These are phyloP conservation scores for Ptychobarbus kaznakovi DNA, from an alignment of 2,797 vertebrate genomes.

Conservation along the genomic window DNA sequence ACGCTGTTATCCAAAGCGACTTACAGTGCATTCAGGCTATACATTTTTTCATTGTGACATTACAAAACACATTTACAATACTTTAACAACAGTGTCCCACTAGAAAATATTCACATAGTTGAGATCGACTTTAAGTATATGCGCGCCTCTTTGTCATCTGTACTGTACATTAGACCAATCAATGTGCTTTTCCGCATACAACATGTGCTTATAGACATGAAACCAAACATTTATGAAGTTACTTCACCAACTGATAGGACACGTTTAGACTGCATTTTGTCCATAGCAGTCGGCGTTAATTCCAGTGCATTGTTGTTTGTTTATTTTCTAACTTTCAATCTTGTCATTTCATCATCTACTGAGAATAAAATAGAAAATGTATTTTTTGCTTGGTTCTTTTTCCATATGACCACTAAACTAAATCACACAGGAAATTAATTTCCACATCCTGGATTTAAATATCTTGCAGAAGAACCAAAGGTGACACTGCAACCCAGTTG, in stretches of 20 bases:
- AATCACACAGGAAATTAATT: not conserved
- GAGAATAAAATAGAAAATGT: not conserved
- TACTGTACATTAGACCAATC: constrained; percentile 19
- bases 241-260: not conserved
- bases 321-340: not conserved
- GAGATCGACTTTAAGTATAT: constrained; percentile 9
- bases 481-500: not conserved
- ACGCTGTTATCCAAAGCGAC: too few species aligned
- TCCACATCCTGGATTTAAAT: not conserved
- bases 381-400: not conserved
- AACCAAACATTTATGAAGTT: not conserved
- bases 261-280: too few species aligned
- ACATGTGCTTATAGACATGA: constrained; percentile 12
- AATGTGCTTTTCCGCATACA: not conserved
- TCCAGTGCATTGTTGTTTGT: constrained; percentile 2
- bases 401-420: not conserved
- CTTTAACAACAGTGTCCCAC: constrained; percentile 13
- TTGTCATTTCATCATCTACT: not conserved
- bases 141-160: not conserved
- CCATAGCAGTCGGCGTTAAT: not conserved
- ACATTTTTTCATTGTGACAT: too few species aligned
- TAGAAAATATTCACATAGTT: constrained; percentile 16
- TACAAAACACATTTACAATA: constrained; percentile 36
- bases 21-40: too few species aligned
- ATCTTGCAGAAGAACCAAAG: not conserved